Evolutionary conservation across 1,140 invertebrate genomes (phyloP).

Genomic region (Caenorhabditis latens): DNA sequence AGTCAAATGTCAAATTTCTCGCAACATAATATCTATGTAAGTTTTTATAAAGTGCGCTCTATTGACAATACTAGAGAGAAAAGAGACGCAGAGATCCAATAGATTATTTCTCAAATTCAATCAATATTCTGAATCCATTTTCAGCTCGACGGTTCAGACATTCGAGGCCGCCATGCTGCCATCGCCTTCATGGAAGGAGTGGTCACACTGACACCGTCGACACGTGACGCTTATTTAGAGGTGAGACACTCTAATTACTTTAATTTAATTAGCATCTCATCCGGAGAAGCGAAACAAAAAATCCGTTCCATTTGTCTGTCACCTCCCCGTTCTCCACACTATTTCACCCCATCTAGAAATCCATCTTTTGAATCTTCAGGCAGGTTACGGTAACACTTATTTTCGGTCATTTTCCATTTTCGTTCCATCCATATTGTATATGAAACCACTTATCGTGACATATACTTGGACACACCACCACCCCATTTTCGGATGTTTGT

Average conservation of each 20-base stretch:
- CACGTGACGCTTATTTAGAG: slow-evolving; percentile 66
- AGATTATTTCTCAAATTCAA: neutral
- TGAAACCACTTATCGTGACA: slow-evolving; percentile 52
- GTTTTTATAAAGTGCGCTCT: neutral
- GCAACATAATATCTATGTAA: slow-evolving; percentile 59
- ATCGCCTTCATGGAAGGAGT: slow-evolving; percentile 69
- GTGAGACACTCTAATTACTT: slow-evolving; percentile 50
- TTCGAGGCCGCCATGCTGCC: slow-evolving; percentile 68
- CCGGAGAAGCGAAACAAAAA: neutral
- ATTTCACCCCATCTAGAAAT: neutral
- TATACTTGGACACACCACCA: neutral
- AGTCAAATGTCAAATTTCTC: slow-evolving; percentile 54
- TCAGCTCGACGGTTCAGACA: slow-evolving; percentile 46
- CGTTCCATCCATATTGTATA: neutral
- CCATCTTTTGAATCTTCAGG: neutral
- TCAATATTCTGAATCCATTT: neutral
- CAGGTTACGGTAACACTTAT: slow-evolving; percentile 22
- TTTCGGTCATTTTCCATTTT: neutral
- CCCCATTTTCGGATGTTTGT: neutral
- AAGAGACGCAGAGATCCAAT: no score
- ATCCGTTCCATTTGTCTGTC: neutral
- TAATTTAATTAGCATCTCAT: neutral
- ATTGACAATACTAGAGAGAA: no score
- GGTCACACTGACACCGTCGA: slow-evolving; percentile 68
- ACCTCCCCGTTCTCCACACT: neutral